Evolutionary conservation across 2,797 vertebrate genomes (phyloP).

Genomic region (Falco concolor): DNA sequence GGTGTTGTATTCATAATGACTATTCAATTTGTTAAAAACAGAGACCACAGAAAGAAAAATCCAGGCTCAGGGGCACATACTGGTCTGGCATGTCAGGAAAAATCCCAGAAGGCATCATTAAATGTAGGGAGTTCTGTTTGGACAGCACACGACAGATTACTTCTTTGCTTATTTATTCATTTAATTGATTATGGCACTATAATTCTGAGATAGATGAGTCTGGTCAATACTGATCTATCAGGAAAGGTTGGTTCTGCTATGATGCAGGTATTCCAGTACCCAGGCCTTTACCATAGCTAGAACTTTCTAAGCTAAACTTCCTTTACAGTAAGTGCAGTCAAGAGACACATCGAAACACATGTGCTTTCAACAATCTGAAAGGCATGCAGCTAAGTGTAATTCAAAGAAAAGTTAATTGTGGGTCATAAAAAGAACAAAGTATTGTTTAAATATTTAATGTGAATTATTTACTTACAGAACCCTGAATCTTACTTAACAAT

Average conservation of each 20-base stretch:
- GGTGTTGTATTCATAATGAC: accelerated
- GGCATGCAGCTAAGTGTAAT: not conserved
- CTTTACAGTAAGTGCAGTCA: too few species aligned
- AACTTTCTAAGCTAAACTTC: not conserved
- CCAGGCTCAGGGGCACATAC: not conserved
- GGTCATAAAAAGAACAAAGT: not conserved
- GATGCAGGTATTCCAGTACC: not conserved
- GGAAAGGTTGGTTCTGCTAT: not conserved
- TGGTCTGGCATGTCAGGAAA: not conserved
- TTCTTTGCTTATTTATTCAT: not conserved
- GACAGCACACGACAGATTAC: not conserved
- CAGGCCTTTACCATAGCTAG: not conserved
- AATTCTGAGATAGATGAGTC: not conserved
- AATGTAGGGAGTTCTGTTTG: not conserved
- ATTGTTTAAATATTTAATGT: not conserved
- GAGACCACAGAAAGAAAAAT: not conserved
- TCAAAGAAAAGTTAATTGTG: not conserved
- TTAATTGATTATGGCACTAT: not conserved
- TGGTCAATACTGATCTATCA: not conserved
- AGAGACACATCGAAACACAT: not conserved
- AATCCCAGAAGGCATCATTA: not conserved
- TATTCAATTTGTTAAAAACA: not conserved
- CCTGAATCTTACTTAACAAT: not conserved
- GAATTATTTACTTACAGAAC: not conserved
- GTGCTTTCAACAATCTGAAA: not conserved